Evolutionary conservation across 2,888 invertebrate species (phyloP).

Genomic region (Lymantria monacha): DNA sequence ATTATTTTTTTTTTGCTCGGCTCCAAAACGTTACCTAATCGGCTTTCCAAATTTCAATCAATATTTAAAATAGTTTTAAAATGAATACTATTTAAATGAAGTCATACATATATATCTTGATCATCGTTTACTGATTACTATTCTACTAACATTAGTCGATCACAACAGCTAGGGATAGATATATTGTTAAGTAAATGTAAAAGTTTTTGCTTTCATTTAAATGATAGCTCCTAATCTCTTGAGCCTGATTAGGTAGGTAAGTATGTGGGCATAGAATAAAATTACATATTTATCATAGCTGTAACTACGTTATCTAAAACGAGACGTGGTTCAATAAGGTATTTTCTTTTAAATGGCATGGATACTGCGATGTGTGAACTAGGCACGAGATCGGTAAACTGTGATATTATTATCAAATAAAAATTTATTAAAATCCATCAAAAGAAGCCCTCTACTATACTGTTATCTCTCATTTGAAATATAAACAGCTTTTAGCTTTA

Average conservation of each 20-base stretch:
- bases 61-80: constrained; percentile 1
- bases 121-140: too few relatives aligned
- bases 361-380: constrained; percentile 15
- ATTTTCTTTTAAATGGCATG: constrained; percentile 15
- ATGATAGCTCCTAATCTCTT: too few relatives aligned
- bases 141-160: too few relatives aligned
- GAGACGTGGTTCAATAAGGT: constrained; percentile 20
- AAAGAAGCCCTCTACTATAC: too few relatives aligned
- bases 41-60: constrained; percentile 4
- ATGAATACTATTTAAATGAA: too few relatives aligned
- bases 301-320: constrained; percentile 29
- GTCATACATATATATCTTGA: too few relatives aligned
- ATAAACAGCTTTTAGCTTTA: too few relatives aligned
- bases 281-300: constrained; percentile 24
- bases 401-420: not conserved
- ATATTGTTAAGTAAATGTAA: too few relatives aligned
- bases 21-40: constrained; percentile 6
- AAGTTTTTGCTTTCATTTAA: too few relatives aligned
- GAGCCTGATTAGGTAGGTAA: not conserved
- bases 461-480: too few relatives aligned
- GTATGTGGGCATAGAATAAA: constrained; percentile 19
- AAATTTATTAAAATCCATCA: not conserved
- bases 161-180: too few relatives aligned
- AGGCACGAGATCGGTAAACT: constrained; percentile 1
- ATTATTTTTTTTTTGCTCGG: constrained; percentile 9